Percentiles rank a stretch among this genome's conserved stretches.
Evolutionary conservation across 1,140 invertebrate species (phyloP).

Genomic region (Ooceraea biroi): DNA sequence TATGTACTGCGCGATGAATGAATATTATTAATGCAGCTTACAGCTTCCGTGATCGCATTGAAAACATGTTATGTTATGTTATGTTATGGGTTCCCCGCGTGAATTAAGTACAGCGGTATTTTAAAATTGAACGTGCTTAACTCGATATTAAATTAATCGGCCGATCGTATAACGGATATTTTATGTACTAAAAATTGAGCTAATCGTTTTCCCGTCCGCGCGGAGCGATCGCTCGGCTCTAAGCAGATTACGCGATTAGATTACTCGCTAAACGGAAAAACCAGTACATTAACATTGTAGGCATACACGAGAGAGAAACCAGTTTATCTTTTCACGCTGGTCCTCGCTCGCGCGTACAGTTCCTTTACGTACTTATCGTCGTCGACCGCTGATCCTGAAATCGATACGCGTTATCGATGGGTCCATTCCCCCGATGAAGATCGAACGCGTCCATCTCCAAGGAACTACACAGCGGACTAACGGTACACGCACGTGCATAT

Average conservation of each 20-base stretch:
- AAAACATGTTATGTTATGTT: neutral
- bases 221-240: neutral
- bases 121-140: too few species aligned
- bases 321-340: slow-evolving; percentile 16
- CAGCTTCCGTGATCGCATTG: neutral
- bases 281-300: neutral
- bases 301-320: neutral
- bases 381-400: slow-evolving; percentile 38
- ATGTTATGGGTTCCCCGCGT: neutral
- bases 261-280: slow-evolving; percentile 39
- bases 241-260: slow-evolving; percentile 30
- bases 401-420: slow-evolving; percentile 48
- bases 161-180: slow-evolving; percentile 9
- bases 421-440: slow-evolving; percentile 19
- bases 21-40: neutral
- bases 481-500: slow-evolving; percentile 71
- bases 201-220: neutral
- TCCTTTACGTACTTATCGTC: slow-evolving; percentile 35
- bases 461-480: slow-evolving; percentile 64
- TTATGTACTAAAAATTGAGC: neutral
- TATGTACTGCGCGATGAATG: neutral
- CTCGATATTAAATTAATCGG: neutral
- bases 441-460: slow-evolving; percentile 8
- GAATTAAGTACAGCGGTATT: neutral
- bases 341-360: neutral